These are phyloP conservation scores for Parauchenoglanis punctatus DNA, from an alignment of 2,797 vertebrate genomes.

Conservation along the genomic window DNA sequence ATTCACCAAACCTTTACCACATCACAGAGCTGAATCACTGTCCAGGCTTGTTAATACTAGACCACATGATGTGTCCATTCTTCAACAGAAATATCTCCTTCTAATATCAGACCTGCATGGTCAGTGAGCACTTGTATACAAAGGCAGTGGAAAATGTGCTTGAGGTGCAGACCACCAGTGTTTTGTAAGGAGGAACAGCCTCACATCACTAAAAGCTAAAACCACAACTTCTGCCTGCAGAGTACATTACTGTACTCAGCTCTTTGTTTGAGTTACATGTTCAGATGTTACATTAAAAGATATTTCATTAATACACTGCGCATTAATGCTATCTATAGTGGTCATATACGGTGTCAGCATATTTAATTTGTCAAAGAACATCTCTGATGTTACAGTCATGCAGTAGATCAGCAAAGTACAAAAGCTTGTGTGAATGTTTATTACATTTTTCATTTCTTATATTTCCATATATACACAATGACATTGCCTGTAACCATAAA, in stretches of 20 bases:
- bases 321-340: not conserved
- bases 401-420: not conserved
- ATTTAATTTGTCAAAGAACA: not conserved
- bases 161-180: slow-evolving; percentile 6
- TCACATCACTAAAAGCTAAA: not conserved
- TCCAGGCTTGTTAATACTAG: not conserved
- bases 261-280: not conserved
- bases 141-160: not conserved
- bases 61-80: not conserved
- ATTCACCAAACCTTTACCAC: slow-evolving; percentile 23
- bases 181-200: slow-evolving; percentile 22
- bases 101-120: slow-evolving; percentile 1
- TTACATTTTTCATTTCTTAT: not conserved
- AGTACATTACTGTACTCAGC: not conserved
- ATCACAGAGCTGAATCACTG: slow-evolving; percentile 19
- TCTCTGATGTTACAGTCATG: not conserved
- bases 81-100: not conserved
- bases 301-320: not conserved
- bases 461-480: no score
- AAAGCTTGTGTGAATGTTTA: not conserved
- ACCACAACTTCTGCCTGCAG: slow-evolving; percentile 43
- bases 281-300: not conserved
- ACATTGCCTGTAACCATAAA: not conserved
- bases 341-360: not conserved
- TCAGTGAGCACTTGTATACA: not conserved